Evolutionary conservation across 1,140 invertebrate species (phyloP).

Genomic region (Ceratina japonica): DNA sequence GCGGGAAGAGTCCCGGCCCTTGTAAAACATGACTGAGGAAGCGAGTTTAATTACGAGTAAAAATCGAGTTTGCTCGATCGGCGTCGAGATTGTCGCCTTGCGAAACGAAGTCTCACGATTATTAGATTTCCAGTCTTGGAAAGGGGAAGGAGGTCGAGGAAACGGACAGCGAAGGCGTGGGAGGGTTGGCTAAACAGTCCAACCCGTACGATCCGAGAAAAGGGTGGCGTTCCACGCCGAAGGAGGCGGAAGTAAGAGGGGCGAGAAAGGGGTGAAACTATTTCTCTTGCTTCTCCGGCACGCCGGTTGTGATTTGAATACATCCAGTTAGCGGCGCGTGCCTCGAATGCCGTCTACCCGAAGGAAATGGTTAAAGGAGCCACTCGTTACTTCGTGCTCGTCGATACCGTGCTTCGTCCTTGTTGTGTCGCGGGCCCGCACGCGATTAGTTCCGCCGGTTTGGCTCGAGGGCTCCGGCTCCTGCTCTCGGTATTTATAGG

Average conservation of each 20-base stretch:
- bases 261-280: conserved; percentile 69
- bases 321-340: conserved; percentile 78
- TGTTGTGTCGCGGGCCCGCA: conserved; percentile 12
- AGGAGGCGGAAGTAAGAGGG: background rate
- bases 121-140: conserved; percentile 60
- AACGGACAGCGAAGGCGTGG: conserved; percentile 24
- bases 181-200: conserved; percentile 62
- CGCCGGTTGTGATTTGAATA: conserved; percentile 77
- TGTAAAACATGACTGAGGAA: conserved; percentile 24
- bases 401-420: conserved; percentile 54
- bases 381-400: conserved; percentile 71
- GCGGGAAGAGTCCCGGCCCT: background rate
- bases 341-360: conserved; percentile 67
- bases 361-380: conserved; percentile 68
- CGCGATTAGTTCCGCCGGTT: conserved; percentile 1
- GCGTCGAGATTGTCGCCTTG: conserved; percentile 58
- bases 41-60: conserved; percentile 63
- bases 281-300: conserved; percentile 72
- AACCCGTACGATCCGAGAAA: conserved; percentile 64
- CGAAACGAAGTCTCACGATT: conserved; percentile 62
- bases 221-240: conserved; percentile 17
- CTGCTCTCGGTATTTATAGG: background rate
- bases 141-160: conserved; percentile 5
- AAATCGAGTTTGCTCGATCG: conserved; percentile 63
- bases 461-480: background rate